Base-by-base conservation (phyloP, 2,888 invertebrate species). In the Philopedon plagiatum region DNA sequence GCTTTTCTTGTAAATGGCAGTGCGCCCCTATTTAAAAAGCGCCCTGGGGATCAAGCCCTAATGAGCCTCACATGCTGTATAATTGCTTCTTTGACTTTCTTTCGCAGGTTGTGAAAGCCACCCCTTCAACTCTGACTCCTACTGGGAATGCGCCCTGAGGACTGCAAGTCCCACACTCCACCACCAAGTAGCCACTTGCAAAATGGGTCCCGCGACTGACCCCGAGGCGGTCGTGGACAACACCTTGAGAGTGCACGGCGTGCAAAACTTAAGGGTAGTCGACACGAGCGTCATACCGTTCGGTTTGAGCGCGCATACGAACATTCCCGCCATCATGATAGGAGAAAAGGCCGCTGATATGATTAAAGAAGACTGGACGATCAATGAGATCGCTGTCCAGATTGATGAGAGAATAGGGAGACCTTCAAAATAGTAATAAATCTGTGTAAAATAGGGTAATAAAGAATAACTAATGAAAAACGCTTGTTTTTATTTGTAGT, bases 241-340 rank as follows among this genome's bases (percentile, higher is more conserved):
- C 2, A 81, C 86, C 54, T 80, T 89, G 5, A 83, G 83, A 63
- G 89, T 90, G 0, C 82, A 89, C 73, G 89, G 89, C 0, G 80
- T 90, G 5, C 78, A 84, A 8, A 81, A 85, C 4, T 82, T 90
- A 18, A 83, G 90, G 34, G 89, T 90, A 0, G 86, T 86, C 0
- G 90, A 90, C 76, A 88, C 87, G 1, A 89, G 89, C 61, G 81
- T 90, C 7, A 89, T 90, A 82, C 90, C 90, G 0, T 76, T 82
- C 4, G 85, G 89, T 32, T 83, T 88, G 0, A 85, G 86, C 0
- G 89, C 88, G 0, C 89, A 90, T 76, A 85, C 87, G 0, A 88
- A 87, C 54, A 88, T 87, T 0, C 87, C 87, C 0, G 85, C 87
- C 49, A 86, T 85, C 64, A 89, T 89, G 89, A 86, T 90, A 1